These are phyloP conservation scores for Antitype chi DNA, from an alignment of 2,888 invertebrate genomes.

Conservation along the genomic window DNA sequence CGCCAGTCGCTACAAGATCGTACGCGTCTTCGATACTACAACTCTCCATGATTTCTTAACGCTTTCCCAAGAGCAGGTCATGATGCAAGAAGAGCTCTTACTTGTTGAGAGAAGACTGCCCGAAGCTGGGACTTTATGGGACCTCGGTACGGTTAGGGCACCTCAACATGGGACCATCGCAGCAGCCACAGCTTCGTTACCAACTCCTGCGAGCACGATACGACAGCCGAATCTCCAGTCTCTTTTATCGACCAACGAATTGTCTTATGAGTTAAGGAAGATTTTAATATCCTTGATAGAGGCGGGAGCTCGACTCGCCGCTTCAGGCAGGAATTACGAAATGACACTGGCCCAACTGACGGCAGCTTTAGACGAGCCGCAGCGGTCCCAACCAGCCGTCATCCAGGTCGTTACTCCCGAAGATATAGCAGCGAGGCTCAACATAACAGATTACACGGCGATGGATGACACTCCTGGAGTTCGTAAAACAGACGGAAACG, in stretches of 20 bases:
- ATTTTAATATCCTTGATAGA: constrained; percentile 87
- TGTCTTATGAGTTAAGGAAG: constrained; percentile 84
- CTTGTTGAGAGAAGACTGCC: constrained; percentile 82
- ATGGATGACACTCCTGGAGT: constrained; percentile 53
- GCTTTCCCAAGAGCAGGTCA: constrained; percentile 82
- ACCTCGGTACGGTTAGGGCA: constrained; percentile 84
- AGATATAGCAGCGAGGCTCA: constrained; percentile 80
- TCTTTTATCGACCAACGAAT: constrained; percentile 84
- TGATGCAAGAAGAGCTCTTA: constrained; percentile 82
- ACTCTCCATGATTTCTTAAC: constrained; percentile 86
- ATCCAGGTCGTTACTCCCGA: constrained; percentile 85
- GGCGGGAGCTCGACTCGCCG: constrained; percentile 85
- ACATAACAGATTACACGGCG: constrained; percentile 56
- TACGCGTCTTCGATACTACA: constrained; percentile 81
- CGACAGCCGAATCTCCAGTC: constrained; percentile 86
- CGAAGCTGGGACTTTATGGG: constrained; percentile 85
- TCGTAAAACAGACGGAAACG: constrained; percentile 62
- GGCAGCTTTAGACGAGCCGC: constrained; percentile 83
- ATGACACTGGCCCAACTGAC: constrained; percentile 81
- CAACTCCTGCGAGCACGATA: constrained; percentile 76
- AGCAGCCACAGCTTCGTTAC: constrained; percentile 85
- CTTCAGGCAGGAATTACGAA: constrained; percentile 84
- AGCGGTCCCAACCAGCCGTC: constrained; percentile 70
- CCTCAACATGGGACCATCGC: constrained; percentile 83
- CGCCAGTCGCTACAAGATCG: constrained; percentile 81